Evolutionary conservation across 1,140 invertebrate species (phyloP).

Genomic region (Drosophila lowei): DNA sequence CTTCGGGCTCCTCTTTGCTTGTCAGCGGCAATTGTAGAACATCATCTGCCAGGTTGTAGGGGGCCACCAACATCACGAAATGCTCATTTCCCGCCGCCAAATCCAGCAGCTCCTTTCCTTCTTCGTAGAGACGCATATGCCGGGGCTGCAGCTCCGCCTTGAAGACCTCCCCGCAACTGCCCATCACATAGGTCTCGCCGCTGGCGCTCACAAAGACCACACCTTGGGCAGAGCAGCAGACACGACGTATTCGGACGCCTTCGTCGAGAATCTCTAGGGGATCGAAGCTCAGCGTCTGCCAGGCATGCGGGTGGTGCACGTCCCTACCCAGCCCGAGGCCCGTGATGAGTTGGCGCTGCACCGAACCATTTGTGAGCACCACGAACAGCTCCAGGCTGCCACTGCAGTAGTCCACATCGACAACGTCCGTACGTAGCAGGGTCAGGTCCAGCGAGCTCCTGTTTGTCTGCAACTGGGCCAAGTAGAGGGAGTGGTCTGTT

Average conservation of each 20-base stretch:
- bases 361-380: slow-evolving; percentile 55
- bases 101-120: slow-evolving; percentile 66
- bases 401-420: slow-evolving; percentile 69
- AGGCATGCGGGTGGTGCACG: slow-evolving; percentile 31
- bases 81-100: slow-evolving; percentile 72
- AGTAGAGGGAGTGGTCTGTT: slow-evolving; percentile 62
- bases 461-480: slow-evolving; percentile 16
- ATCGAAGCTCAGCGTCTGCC: slow-evolving; percentile 70
- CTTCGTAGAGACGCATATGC: slow-evolving; percentile 71
- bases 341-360: slow-evolving; percentile 48
- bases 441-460: slow-evolving; percentile 37
- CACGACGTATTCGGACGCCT: slow-evolving; percentile 61
- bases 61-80: slow-evolving; percentile 67
- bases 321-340: slow-evolving; percentile 7
- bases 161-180: slow-evolving; percentile 72
- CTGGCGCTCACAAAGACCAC: slow-evolving; percentile 65
- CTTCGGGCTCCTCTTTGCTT: slow-evolving; percentile 13
- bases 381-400: slow-evolving; percentile 57
- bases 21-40: slow-evolving; percentile 49
- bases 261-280: slow-evolving; percentile 73
- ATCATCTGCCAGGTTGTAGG: slow-evolving; percentile 53
- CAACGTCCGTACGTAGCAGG: slow-evolving; percentile 50
- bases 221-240: slow-evolving; percentile 69
- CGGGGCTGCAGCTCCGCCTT: slow-evolving; percentile 64
- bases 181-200: slow-evolving; percentile 70